Base-by-base conservation (phyloP, 2,113 vertebrate species). In the Myrmecobius fasciatus region DNA sequence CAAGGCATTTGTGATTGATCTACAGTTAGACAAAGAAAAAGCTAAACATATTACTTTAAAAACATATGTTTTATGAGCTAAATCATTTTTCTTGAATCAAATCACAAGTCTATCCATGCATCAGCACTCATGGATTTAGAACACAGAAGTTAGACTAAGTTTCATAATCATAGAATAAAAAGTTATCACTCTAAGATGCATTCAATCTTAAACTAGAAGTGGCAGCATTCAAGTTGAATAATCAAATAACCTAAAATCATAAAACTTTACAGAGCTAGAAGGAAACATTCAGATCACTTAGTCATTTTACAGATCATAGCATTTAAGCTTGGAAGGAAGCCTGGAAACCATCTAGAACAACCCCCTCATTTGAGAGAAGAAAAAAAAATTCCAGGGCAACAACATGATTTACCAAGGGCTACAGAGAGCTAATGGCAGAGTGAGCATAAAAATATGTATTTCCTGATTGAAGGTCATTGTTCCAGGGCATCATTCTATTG, bases 111-210 rank as follows among this genome's bases (percentile, higher is more conserved):
- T 83, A 28, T 17, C 60, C 11, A 92, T 56, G 25, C 28, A 47
- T 54, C 14, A 54, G 14, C 9, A 91, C 25, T 92, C 56, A 93
- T n/a, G 36, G 53, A 93, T 83, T 83, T 83, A 83, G 5, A 26
- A 83, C 20, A 83, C 53, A 95, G 0, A 56, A 93, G 52, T 3
- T 89, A 8, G 6, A 91, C 91, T 91, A 22, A 95, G 56, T 93
- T 53, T 2, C 22, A 91, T 31, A 93, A 83, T 54, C 52, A 89
- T 67, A 94, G 96, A 91, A 53, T 93, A 83, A 48, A 91, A 93
- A 49, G 48, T 94, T 25, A 6, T 89, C 89, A 43, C 28, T 12
- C 95, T 91, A 83, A 75, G 92, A 91, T 48, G 8, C 49, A 94
- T 56, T 88, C 89, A 91, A 52, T 93, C 12, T 49, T 52, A 36